Conservation (phyloP, 2,888 invertebrate genomes). For the Shargacucullia verbasci region DNA sequence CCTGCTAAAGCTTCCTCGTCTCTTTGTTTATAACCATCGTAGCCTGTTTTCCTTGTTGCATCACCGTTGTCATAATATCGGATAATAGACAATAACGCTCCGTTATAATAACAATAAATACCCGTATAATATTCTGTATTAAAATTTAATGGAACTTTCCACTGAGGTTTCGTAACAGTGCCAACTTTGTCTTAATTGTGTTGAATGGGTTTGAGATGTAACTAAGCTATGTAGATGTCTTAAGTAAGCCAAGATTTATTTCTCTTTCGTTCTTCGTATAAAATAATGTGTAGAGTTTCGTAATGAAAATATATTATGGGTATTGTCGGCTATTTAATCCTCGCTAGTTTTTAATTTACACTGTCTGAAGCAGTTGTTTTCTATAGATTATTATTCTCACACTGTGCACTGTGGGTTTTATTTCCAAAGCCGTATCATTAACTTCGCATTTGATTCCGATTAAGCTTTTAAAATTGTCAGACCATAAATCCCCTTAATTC, state of each 20-base stretch:
- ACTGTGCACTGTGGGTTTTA: slow-evolving; percentile 15
- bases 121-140: slow-evolving; percentile 47
- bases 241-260: slow-evolving; percentile 43
- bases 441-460: slow-evolving; percentile 56
- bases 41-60: slow-evolving; percentile 68
- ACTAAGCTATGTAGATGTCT: slow-evolving; percentile 28
- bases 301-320: slow-evolving; percentile 42
- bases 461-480: slow-evolving; percentile 42
- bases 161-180: slow-evolving; percentile 47
- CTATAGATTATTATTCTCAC: slow-evolving; percentile 21
- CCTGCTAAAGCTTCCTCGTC: slow-evolving; percentile 39
- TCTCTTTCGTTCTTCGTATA: slow-evolving; percentile 13
- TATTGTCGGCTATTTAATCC: slow-evolving; percentile 37
- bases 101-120: slow-evolving; percentile 54
- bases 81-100: slow-evolving; percentile 56
- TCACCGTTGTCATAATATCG: slow-evolving; percentile 59
- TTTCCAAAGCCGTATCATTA: slow-evolving; percentile 49
- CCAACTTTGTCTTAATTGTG: slow-evolving; percentile 40
- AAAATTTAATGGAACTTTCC: slow-evolving; percentile 56
- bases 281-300: slow-evolving; percentile 24
- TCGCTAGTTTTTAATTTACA: slow-evolving; percentile 24
- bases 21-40: slow-evolving; percentile 41
- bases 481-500: slow-evolving; percentile 52
- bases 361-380: slow-evolving; percentile 20
- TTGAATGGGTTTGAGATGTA: slow-evolving; percentile 35